Evolutionary conservation across 1,140 invertebrate genomes (phyloP).

Genomic region (Lasioglossum albipes): DNA sequence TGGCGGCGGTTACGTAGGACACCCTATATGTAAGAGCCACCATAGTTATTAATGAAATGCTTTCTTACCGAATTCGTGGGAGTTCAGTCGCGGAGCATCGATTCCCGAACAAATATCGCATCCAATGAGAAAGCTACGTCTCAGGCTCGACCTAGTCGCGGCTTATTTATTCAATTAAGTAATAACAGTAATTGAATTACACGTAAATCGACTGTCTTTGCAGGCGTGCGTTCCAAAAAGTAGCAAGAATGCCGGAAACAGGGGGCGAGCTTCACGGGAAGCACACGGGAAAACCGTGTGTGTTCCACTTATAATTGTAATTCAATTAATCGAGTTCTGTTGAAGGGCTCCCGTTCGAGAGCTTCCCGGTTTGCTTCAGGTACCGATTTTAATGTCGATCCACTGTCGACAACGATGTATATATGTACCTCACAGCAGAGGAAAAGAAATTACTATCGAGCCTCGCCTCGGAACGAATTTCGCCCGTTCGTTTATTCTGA

Average conservation of each 20-base stretch:
- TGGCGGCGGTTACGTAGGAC: neutral
- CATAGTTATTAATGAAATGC: neutral
- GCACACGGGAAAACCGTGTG: slow-evolving; percentile 19
- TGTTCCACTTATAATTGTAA: slow-evolving; percentile 30
- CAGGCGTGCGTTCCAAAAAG: slow-evolving; percentile 25
- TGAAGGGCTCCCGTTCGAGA: neutral
- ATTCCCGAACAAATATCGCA: neutral
- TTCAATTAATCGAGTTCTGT: slow-evolving; percentile 36
- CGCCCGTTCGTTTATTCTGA: neutral
- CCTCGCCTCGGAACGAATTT: neutral
- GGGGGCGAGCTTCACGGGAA: slow-evolving; percentile 8
- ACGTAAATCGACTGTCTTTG: neutral
- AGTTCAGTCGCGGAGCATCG: neutral
- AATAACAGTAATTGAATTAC: slow-evolving; percentile 39
- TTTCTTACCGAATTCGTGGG: slow-evolving; percentile 28
- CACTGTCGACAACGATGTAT: too few species aligned
- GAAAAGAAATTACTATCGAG: slow-evolving; percentile 4
- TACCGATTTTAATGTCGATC: neutral
- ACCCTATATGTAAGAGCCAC: neutral
- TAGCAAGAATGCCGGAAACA: slow-evolving; percentile 24
- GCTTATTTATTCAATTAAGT: slow-evolving; percentile 34
- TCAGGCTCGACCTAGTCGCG: neutral
- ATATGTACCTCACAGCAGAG: too few species aligned
- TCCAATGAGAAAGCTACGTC: neutral
- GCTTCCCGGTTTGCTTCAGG: neutral